Percentiles rank a stretch among this genome's conserved stretches.
phyloP scores from a whole-genome alignment of 1,140 invertebrate species.

The Lepidostoma basale region DNA sequence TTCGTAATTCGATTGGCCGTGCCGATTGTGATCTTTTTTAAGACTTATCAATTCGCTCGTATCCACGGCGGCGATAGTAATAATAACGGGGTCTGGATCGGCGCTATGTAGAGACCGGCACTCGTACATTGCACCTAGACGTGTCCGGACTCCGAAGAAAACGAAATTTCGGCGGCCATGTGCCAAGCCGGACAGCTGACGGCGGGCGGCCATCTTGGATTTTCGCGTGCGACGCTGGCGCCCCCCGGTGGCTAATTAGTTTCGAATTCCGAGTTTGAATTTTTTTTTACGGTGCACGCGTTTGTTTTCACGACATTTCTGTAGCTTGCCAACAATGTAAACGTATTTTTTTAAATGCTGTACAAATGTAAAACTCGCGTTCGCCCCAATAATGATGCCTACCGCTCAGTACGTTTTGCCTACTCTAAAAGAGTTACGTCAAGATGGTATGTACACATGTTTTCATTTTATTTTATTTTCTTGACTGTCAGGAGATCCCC shows the following conservation, averaged over 20 bases:
- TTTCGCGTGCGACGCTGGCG: background rate
- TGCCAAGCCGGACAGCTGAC: constrained; percentile 14
- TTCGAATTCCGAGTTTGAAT: too few relatives aligned
- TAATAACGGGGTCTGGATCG: background rate
- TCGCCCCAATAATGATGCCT: too few relatives aligned
- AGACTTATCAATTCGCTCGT: background rate
- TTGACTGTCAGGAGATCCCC: too few relatives aligned
- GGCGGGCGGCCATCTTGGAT: background rate
- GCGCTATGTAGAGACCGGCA: background rate
- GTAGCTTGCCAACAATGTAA: too few relatives aligned
- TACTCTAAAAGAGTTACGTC: too few relatives aligned
- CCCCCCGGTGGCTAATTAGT: background rate
- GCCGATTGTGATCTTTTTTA: background rate
- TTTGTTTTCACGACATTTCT: too few relatives aligned
- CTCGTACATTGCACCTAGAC: constrained; percentile 4
- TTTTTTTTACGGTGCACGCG: constrained; percentile 18
- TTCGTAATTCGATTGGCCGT: background rate
- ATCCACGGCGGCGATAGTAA: background rate
- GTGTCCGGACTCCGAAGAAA: constrained; percentile 10
- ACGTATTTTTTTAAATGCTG: too few relatives aligned
- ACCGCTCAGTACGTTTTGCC: too few relatives aligned
- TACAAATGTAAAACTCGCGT: too few relatives aligned
- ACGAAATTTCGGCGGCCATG: constrained; percentile 15
- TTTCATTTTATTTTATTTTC: too few relatives aligned
- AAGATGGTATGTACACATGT: too few relatives aligned